These are phyloP conservation scores for Psittacula cyanocephala DNA, from an alignment of 2,113 vertebrate genomes.

Conservation along the genomic window DNA sequence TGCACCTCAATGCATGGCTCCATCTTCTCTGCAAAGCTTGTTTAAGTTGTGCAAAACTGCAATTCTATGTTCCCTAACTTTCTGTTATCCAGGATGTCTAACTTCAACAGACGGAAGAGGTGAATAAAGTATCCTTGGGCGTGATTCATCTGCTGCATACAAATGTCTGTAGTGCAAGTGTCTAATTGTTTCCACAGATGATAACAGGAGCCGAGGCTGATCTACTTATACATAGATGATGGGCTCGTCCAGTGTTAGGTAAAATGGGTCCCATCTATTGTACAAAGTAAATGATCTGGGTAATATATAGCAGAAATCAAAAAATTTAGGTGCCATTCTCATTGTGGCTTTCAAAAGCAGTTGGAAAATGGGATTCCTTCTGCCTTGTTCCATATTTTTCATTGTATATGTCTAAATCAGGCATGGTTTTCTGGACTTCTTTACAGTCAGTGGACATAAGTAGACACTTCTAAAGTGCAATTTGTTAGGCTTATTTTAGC, in stretches of 20 bases:
- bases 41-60: neutral
- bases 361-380: neutral
- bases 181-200: neutral
- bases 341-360: neutral
- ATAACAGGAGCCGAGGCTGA: neutral
- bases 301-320: neutral
- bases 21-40: neutral
- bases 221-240: neutral
- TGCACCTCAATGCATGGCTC: neutral
- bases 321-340: neutral
- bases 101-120: neutral
- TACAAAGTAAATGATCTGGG: neutral
- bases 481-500: neutral
- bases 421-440: neutral
- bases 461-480: neutral
- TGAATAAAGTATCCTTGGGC: neutral
- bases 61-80: neutral
- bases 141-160: neutral
- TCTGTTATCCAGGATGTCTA: neutral
- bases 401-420: neutral
- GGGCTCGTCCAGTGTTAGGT: neutral
- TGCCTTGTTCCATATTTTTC: neutral
- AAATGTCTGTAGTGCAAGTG: neutral
- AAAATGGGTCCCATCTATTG: neutral
- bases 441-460: neutral